Evolutionary conservation across 2,797 vertebrate species (phyloP).

Genomic region (Lepus townsendii): DNA sequence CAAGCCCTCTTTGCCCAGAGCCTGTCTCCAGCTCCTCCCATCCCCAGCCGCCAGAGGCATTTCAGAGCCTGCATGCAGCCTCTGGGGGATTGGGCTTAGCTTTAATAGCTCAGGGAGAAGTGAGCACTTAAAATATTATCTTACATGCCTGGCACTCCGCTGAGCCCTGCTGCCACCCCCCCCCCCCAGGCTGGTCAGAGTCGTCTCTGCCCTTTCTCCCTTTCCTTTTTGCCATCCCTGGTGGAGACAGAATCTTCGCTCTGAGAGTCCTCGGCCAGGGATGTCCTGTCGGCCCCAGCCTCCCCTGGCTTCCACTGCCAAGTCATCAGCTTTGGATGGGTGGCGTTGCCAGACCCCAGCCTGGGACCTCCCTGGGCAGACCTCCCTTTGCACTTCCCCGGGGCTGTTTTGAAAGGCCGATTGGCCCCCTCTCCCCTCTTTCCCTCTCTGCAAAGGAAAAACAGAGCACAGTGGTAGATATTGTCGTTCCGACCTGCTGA

Average conservation of each 20-base stretch:
- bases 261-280: conserved; percentile 1
- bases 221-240: neutral
- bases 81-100: neutral
- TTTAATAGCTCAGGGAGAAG: neutral
- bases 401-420: neutral
- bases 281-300: neutral
- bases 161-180: neutral
- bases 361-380: neutral
- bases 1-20: neutral
- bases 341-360: neutral
- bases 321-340: neutral
- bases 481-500: neutral
- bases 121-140: conserved; percentile 58
- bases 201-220: neutral
- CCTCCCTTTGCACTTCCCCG: neutral
- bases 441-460: neutral
- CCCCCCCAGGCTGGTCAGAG: neutral
- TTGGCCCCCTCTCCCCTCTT: neutral
- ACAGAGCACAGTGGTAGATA: neutral
- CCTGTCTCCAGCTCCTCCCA: neutral
- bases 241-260: conserved; percentile 29
- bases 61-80: neutral
- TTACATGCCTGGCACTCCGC: neutral
- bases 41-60: neutral
- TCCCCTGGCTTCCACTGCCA: neutral